Percentiles rank a stretch among this genome's conserved stretches.
Evolutionary conservation across 2,888 invertebrate species (phyloP).

Genomic region (Mesopsocus fuscifrons): DNA sequence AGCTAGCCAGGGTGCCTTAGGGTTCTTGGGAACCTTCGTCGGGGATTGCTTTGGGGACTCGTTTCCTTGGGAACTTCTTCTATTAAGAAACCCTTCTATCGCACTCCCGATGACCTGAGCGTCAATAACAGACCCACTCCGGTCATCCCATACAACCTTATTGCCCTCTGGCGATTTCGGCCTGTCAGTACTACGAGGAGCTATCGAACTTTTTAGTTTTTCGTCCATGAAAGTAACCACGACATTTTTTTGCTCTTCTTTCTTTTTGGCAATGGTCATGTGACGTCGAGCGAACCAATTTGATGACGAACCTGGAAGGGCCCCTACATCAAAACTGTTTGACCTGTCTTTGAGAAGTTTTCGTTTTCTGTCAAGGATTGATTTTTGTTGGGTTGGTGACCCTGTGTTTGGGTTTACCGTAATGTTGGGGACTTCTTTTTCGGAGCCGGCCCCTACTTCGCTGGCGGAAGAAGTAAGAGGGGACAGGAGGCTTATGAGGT

Average conservation of each 20-base stretch:
- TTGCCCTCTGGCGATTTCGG: conserved; percentile 13
- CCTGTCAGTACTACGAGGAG: conserved; percentile 21
- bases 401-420: conserved; percentile 15
- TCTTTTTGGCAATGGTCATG: conserved; percentile 47
- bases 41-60: conserved; percentile 16
- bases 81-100: conserved; percentile 59
- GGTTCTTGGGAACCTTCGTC: conserved; percentile 13
- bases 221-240: conserved; percentile 40
- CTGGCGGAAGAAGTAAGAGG: conserved; percentile 63
- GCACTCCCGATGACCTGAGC: conserved; percentile 65
- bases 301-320: conserved; percentile 37
- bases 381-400: conserved; percentile 1
- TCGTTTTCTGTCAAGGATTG: conserved; percentile 29
- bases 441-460: conserved; percentile 37
- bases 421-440: conserved; percentile 16
- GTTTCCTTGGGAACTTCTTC: conserved; percentile 27
- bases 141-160: conserved; percentile 49
- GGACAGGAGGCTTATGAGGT: conserved; percentile 57
- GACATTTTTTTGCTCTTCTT: conserved; percentile 24
- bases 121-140: conserved; percentile 60
- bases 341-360: conserved; percentile 48
- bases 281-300: conserved; percentile 64
- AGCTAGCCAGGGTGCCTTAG: conserved; percentile 9
- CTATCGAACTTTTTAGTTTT: conserved; percentile 28
- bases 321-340: conserved; percentile 67